These are phyloP conservation scores for Pandemis corylana DNA, from an alignment of 2,888 invertebrate genomes.

Conservation along the genomic window DNA sequence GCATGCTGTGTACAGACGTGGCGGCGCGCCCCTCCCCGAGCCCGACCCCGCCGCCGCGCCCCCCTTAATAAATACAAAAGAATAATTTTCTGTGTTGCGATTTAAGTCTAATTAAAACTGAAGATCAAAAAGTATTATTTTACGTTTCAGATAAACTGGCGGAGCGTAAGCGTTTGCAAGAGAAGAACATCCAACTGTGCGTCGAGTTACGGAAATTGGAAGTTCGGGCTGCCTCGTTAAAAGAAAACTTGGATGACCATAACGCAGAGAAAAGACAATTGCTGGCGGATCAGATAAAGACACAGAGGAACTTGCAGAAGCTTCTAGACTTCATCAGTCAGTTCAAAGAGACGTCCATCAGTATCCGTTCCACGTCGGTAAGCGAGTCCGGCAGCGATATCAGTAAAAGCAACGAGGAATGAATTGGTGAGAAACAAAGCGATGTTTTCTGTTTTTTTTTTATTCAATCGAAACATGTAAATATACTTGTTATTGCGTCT, in stretches of 20 bases:
- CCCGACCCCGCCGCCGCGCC: too few relatives aligned
- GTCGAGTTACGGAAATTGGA: constrained; percentile 77
- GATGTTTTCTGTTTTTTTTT: too few relatives aligned
- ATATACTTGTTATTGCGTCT: too few relatives aligned
- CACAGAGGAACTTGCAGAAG: constrained; percentile 79
- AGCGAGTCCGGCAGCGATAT: constrained; percentile 76
- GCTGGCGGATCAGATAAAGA: constrained; percentile 77
- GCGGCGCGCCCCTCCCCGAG: too few relatives aligned
- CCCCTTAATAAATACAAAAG: background rate
- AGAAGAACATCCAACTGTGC: constrained; percentile 77
- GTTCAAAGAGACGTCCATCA: constrained; percentile 78
- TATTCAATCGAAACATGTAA: too few relatives aligned
- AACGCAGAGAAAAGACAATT: constrained; percentile 78
- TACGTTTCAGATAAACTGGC: constrained; percentile 71
- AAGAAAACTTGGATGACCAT: constrained; percentile 78
- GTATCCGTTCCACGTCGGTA: constrained; percentile 69
- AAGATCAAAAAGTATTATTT: background rate
- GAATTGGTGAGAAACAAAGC: constrained; percentile 52
- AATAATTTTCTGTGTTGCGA: background rate
- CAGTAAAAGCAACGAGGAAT: constrained; percentile 79
- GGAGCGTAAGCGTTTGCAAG: constrained; percentile 75
- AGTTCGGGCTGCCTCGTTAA: constrained; percentile 72
- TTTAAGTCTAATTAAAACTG: background rate
- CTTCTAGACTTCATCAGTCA: constrained; percentile 80
- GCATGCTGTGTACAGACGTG: too few relatives aligned